Evolutionary conservation across 2,888 invertebrate genomes (phyloP), one percentile per base, ranked within the genome.

Genomic region (Pollenia angustigena): DNA sequence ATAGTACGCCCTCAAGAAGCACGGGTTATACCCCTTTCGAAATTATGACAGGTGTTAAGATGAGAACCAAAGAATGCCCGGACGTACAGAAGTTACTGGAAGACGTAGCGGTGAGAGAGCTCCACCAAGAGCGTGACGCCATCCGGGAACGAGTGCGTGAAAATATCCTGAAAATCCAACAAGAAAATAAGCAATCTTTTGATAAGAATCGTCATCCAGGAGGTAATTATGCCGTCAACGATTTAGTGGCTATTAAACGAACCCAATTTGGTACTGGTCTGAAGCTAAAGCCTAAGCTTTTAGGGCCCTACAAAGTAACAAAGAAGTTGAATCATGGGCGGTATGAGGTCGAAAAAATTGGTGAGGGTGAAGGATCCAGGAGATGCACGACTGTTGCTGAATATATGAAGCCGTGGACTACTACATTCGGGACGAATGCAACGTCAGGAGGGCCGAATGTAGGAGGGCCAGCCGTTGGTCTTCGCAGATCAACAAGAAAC

Each of bases 391-490:
- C 66, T n/a, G 46, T 46, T 11, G 46, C 11, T 8, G 66, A 66
- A 16, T 66, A 44, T 46, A 66, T 66, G 66, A 66, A 66, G 16
- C 42, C 42, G 4, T 66, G 66, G 66, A 66, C 11, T 16, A 7
- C 66, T 10, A 18, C 66, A 66, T 66, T 66, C 66, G 66, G 66
- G 46, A 12, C 66, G 66, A 66, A 66, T 66, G 16, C 66, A 16
- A 16, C 42, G 40, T 62, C 42, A 62, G 62, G 14, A 62, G n/a
- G 56, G 40, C 44, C 62, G 62, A 62, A n/a, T 62, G 62, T 62
- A 42, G 62, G 42, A 62, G 32, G 32, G 32, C 32, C 32, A 32
- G 32, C 6, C 4, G 32, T 32, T 32, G 32, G 32, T 32, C 32
- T 32, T 32, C 32, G 32, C 32, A 32, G 32, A 6, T 32, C 32